These are phyloP conservation scores for Rhea americana DNA, from an alignment of 2,113 vertebrate species.

Conservation along the genomic window DNA sequence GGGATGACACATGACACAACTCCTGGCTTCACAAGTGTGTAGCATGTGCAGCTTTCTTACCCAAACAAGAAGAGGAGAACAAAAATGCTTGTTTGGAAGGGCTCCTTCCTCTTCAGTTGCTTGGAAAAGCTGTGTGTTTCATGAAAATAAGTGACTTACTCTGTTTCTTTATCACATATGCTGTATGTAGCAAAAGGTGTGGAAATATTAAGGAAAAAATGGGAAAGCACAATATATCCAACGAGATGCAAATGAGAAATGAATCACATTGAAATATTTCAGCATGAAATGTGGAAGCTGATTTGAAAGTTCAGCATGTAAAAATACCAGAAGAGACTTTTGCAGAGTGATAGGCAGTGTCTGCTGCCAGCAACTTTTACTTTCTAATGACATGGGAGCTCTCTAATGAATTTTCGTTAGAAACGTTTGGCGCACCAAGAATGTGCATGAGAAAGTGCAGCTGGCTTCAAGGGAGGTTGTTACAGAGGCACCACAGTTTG, in stretches of 20 bases:
- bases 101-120: background rate
- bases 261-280: background rate
- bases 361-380: background rate
- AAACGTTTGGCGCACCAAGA: background rate
- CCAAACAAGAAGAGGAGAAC: background rate
- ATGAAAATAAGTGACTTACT: background rate
- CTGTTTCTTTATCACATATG: background rate
- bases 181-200: background rate
- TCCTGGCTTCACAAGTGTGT: background rate
- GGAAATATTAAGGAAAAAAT: background rate
- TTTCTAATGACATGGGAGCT: background rate
- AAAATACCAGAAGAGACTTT: background rate
- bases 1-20: background rate
- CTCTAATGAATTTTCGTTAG: background rate
- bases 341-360: background rate
- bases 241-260: background rate
- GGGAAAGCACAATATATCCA: background rate
- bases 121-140: background rate
- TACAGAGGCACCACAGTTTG: background rate
- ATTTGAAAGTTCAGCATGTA: background rate
- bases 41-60: background rate
- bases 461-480: background rate
- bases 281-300: background rate
- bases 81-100: background rate
- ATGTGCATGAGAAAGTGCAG: background rate